Evolutionary conservation across 2,888 invertebrate genomes (phyloP).

Genomic region (Oxyteleia sp.): DNA sequence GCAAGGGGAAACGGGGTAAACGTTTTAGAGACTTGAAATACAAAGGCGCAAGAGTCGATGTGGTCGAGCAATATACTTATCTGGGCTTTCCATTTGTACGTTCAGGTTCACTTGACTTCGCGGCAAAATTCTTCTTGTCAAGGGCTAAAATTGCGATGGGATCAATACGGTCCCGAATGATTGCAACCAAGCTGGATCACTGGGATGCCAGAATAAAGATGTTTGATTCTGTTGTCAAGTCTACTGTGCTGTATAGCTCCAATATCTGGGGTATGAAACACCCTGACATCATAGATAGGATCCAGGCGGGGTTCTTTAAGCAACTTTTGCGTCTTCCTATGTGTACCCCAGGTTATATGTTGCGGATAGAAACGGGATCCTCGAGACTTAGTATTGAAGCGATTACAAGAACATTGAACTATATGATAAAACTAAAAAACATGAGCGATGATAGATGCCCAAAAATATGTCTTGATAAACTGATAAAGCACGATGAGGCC

Average conservation of each 20-base stretch:
- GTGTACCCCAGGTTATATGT: conserved; percentile 3
- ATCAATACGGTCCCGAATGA: conserved; percentile 4
- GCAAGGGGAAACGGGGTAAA: conserved; percentile 26
- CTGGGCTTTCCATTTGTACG: conserved; percentile 37
- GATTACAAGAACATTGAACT: not conserved
- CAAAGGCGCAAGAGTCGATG: conserved; percentile 7
- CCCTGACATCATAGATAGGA: not conserved
- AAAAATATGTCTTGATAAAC: not conserved
- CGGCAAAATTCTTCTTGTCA: conserved; percentile 10
- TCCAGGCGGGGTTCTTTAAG: conserved; percentile 13
- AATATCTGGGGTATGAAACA: not conserved
- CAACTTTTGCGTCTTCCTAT: not conserved
- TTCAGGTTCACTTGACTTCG: conserved; percentile 12
- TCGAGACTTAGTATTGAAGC: conserved; percentile 2
- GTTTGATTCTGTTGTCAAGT: not conserved
- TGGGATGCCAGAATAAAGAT: not conserved
- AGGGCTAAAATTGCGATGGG: conserved; percentile 22
- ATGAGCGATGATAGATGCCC: not conserved
- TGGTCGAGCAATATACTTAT: conserved; percentile 38
- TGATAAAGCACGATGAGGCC: not conserved
- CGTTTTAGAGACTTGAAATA: conserved; percentile 23
- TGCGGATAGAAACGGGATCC: conserved; percentile 2
- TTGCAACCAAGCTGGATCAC: conserved; percentile 1
- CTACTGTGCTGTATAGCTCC: not conserved
- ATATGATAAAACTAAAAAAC: not conserved